Evolutionary conservation across 2,113 vertebrate species (phyloP), one percentile per base, ranked within the genome.

Genomic region (Thryonomys swinderianus): DNA sequence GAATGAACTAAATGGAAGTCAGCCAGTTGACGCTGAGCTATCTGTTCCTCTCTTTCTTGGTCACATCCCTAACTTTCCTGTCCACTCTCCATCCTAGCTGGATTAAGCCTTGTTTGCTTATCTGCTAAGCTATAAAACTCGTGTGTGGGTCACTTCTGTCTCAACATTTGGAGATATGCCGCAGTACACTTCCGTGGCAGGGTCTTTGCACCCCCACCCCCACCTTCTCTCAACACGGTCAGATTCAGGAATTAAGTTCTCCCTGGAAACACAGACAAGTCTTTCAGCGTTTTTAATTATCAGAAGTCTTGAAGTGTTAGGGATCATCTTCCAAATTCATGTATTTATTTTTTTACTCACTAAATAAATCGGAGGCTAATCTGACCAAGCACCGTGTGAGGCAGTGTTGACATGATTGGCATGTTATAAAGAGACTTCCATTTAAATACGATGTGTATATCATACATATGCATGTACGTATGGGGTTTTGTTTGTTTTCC

Each of bases 321-420:
- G 53, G 84, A 78, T 16, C 25, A 73, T 69, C 67, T 95, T 79
- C 67, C 66, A 71, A 85, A 93, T 85, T 79, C n/a, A 40, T 76
- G 59, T 76, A 59, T 81, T 84, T 57, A 37, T 74, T 79, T 23
- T 95, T 94, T 86, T 59, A 90, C 51, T 88, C 66, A 79, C 81
- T 89, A 67, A 85, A 86, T 57, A 76, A 91, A 86, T 67, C 23
- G 59, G 57, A 85, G 42, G 80, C 40, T 84, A 84, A 96, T 80
- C 87, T 55, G 76, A 30, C 48, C 21, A 74, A 89, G 37, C 16
- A 37, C 55, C 55, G 30, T 53, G 25, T 81, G 83, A 95, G 90
- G 14, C 25, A 85, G 23, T 84, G n/a, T 57, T 83, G 30, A 61
- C 40, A n/a, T 84, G 79, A 74, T 40, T 30, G 8, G 16, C 88